These are phyloP conservation scores for Apistogramma diplotaenia DNA, from an alignment of 2,113 vertebrate species.

Conservation along the genomic window DNA sequence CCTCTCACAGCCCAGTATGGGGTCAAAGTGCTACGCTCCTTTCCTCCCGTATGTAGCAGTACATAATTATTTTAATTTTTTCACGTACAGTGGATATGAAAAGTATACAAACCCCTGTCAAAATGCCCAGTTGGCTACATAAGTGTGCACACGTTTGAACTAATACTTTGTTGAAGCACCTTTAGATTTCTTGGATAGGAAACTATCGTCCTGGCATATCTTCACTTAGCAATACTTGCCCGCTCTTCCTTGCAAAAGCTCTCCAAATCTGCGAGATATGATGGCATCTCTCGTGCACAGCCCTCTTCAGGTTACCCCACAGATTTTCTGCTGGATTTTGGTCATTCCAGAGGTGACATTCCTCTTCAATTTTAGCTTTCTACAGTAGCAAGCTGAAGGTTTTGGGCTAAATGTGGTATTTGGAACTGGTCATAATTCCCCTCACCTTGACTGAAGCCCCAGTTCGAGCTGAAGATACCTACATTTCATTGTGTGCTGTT, in stretches of 20 bases:
- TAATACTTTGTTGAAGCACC: no score
- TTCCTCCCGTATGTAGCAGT: slow-evolving; percentile 84
- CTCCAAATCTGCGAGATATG: fast-evolving
- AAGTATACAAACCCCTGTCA: no score
- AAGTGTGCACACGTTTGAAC: neutral
- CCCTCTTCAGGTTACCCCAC: neutral
- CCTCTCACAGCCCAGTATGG: slow-evolving; percentile 96
- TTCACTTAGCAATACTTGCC: neutral
- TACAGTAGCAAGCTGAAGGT: no score
- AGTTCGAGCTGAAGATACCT: no score
- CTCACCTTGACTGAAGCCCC: no score
- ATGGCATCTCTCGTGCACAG: neutral
- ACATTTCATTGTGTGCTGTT: no score
- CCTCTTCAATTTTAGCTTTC: no score
- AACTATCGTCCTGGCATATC: neutral
- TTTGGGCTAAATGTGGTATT: no score
- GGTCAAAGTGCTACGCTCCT: slow-evolving; percentile 94
- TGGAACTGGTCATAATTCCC: no score
- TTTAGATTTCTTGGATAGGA: neutral
- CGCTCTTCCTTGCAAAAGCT: neutral
- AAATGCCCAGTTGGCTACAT: neutral
- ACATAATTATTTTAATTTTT: neutral
- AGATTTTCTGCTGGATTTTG: no score
- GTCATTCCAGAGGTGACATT: no score
- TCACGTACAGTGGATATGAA: neutral